Conservation (phyloP, 2,888 invertebrate genomes). For the Catotricha subobsoleta region DNA sequence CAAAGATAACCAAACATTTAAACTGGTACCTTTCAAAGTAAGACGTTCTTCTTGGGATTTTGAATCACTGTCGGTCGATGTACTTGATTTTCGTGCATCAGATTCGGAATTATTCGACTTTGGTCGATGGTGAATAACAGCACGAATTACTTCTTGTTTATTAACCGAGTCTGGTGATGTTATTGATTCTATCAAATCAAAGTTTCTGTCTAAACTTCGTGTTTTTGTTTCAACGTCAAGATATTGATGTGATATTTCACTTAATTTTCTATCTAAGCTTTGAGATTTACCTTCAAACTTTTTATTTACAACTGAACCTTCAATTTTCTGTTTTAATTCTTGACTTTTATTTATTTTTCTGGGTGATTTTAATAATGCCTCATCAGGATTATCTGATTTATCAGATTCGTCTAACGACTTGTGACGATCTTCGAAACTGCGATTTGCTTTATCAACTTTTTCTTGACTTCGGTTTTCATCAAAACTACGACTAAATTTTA, state of each 20-base stretch:
- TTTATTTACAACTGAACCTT: constrained; percentile 43
- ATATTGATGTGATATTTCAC: constrained; percentile 32
- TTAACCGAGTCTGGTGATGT: constrained; percentile 30
- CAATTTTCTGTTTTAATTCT: constrained; percentile 43
- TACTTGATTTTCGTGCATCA: constrained; percentile 9
- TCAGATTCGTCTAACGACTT: constrained; percentile 41
- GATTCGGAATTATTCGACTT: constrained; percentile 4
- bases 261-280: constrained; percentile 36
- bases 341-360: constrained; percentile 40
- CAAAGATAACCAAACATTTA: constrained; percentile 30
- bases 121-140: constrained; percentile 13
- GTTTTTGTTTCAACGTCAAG: constrained; percentile 46
- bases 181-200: constrained; percentile 28
- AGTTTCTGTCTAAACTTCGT: constrained; percentile 48
- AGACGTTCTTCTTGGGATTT: constrained; percentile 18
- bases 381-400: constrained; percentile 33
- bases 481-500: constrained; percentile 42
- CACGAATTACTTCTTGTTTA: constrained; percentile 17
- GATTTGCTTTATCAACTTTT: constrained; percentile 39
- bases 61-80: constrained; percentile 16
- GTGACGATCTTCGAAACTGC: constrained; percentile 44
- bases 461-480: constrained; percentile 37
- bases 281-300: constrained; percentile 44
- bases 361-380: constrained; percentile 35
- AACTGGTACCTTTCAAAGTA: constrained; percentile 27